Evolutionary conservation across 2,113 vertebrate genomes (phyloP), one percentile per base, ranked within the genome.

Genomic region (Leptocoma aspasia): DNA sequence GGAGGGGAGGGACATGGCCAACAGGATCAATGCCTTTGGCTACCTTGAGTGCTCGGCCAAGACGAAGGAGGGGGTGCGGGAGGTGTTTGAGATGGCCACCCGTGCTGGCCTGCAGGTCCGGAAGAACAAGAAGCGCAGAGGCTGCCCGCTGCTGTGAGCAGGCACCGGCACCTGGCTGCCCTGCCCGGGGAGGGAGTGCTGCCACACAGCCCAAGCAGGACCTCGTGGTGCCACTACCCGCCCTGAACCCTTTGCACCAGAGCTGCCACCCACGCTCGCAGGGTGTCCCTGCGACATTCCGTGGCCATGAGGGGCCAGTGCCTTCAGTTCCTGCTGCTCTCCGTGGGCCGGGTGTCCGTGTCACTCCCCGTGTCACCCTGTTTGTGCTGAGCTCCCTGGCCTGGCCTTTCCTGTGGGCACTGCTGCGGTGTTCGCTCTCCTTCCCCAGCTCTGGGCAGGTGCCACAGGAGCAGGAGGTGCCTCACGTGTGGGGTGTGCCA

Each of bases 11-110:
- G 99, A 99, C 96, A 99, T 99, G 99, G 99, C 99, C 19, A 99
- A 99, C 96, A 98, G 99, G 86, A 99, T 99, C 98, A 98, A 98
- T 20, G 99, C 99, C 89, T 99, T 99, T 20, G 99, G 99, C 79
- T 99, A 99, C 98, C 98, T 99, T 4, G 99, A 99, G 97, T 99
- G 99, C 96, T 99, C 99, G 0, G 99, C 99, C 97, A 99, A 99
- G 98, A 99, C 99, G 15, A 99, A 99, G 97, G 99, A 99, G 7
- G 99, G 99, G 0, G 99, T 99, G 89, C 98, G 99, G 94, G 99
- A 99, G 94, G 99, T 99, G 69, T 99, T 99, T 1, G 99, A 99
- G 97, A 99, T 99, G 99, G 99, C 99, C 91, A 99, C 99, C 31
- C 98, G 99, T 2, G 99, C 99, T 0, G 99, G 99, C 7, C 98